Percentiles rank a stretch among this genome's conserved stretches.
Evolutionary conservation across 2,888 invertebrate species (phyloP).

Genomic region (Aspidapion aeneum): DNA sequence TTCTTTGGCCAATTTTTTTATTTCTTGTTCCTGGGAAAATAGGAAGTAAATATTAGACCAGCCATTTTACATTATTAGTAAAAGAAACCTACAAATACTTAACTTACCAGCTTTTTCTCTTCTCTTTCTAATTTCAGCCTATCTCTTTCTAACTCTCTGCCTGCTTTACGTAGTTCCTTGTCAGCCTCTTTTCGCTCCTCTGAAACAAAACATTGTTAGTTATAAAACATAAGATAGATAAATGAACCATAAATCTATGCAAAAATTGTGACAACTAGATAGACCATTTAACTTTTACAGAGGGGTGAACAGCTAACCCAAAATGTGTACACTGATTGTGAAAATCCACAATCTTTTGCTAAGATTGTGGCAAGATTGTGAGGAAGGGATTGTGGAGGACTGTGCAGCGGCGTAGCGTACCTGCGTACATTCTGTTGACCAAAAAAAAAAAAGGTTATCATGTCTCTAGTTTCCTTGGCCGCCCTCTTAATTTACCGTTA

Average conservation of each 20-base stretch:
- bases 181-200: conserved; percentile 86
- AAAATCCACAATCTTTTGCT: too few species aligned
- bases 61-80: background rate
- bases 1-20: conserved; percentile 82
- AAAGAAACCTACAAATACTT: conserved; percentile 1
- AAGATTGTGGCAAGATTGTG: too few species aligned
- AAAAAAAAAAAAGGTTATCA: too few species aligned
- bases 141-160: conserved; percentile 82
- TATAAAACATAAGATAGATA: background rate
- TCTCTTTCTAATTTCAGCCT: conserved; percentile 77
- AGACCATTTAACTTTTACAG: too few species aligned
- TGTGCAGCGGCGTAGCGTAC: too few species aligned
- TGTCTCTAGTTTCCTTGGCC: too few species aligned
- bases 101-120: conserved; percentile 79
- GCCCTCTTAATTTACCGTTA: too few species aligned
- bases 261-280: conserved; percentile 2
- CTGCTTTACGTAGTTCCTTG: conserved; percentile 71
- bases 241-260: background rate
- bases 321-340: too few species aligned
- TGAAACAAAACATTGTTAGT: conserved; percentile 48
- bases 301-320: too few species aligned
- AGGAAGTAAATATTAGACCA: background rate
- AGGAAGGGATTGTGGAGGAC: too few species aligned
- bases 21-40: conserved; percentile 75
- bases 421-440: too few species aligned